Percentiles rank a stretch among this genome's conserved stretches.
Evolutionary conservation across 2,888 invertebrate species (phyloP).

Genomic region (Cremastinae sp.): DNA sequence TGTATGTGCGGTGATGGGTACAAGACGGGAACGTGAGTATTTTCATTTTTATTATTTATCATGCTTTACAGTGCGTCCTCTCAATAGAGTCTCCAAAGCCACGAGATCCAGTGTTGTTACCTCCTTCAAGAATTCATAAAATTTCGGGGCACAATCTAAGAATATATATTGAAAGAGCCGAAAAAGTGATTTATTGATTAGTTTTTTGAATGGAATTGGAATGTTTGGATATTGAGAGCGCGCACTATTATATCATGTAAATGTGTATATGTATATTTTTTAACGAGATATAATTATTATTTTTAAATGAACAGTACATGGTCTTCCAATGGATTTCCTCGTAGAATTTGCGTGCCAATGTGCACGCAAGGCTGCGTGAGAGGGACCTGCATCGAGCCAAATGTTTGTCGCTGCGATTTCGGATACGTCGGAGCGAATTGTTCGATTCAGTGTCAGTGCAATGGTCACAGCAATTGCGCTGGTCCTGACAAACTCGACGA

Average conservation of each 20-base stretch:
- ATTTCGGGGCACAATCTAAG: no score
- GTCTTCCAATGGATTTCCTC: conserved; percentile 72
- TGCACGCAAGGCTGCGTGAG: conserved; percentile 93
- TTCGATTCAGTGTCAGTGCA: conserved; percentile 96
- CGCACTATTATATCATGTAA: conserved; percentile 1
- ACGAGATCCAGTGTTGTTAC: no score
- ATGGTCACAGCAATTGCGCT: conserved; percentile 95
- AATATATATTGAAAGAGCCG: no score
- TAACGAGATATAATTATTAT: no score
- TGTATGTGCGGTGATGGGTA: conserved; percentile 92
- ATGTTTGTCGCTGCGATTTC: conserved; percentile 94
- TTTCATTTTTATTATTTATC: not conserved
- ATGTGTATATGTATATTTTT: conserved; percentile 1
- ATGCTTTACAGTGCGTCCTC: not conserved
- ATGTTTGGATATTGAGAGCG: not conserved
- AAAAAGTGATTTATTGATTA: no score
- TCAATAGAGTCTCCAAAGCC: no score
- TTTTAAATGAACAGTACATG: conserved; percentile 67
- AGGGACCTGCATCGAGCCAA: conserved; percentile 91
- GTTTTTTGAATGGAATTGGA: no score
- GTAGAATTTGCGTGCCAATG: conserved; percentile 86
- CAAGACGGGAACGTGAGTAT: conserved; percentile 83
- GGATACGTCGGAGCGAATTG: conserved; percentile 97
- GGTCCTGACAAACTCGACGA: conserved; percentile 91
- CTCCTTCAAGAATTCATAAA: no score